Base-by-base conservation (phyloP, 2,113 vertebrate species). In the Girardinichthys multiradiatus region DNA sequence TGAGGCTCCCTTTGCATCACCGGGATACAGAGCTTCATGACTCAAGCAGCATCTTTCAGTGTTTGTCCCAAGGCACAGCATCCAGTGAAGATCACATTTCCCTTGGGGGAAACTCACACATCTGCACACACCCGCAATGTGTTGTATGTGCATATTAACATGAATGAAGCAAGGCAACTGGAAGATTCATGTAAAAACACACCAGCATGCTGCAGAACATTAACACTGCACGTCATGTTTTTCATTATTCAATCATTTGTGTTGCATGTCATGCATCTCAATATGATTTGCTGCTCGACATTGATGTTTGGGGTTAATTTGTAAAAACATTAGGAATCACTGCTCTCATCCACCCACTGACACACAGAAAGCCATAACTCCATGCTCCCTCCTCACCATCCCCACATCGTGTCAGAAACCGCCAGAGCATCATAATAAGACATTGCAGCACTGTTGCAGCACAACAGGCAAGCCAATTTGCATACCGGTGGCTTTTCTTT, bases 321-420 rank as follows among this genome's bases (percentile, higher is more conserved):
- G 81, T 94, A 87, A 0, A 76, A 93, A 74, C 93, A 94, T 63
- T 86, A 39, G 72, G 10, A 74, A 54, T 92, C 79, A 28, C 90
- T 60, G 37, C 13, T 79, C 33, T 58, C 42, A 31, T 74, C 71
- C 82, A 61, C 80, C 76, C 84, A 87, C 87, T 76, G 9, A 37
- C 4, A 17, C 15, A 17, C 12, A 65, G 70, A 76, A 86, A 35
- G 72, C 48, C 30, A 21, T 76, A 77, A 81, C 76, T 87, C 74
- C 70, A 74, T 68, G 45, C 76, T 76, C 64, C 71, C 35, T 67
- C 68, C 67, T 51, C 57, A 61, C 73, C 70, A 68, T 30, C 68
- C 59, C 67, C 15, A 21, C 72, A 80, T 63, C 54, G 35, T 70
- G 72, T 57, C 51, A 74, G 45, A 72, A 75, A 74, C 71, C 51